Evolutionary conservation across 2,888 invertebrate genomes (phyloP).

Genomic region (Megalurothrips usitatus): DNA sequence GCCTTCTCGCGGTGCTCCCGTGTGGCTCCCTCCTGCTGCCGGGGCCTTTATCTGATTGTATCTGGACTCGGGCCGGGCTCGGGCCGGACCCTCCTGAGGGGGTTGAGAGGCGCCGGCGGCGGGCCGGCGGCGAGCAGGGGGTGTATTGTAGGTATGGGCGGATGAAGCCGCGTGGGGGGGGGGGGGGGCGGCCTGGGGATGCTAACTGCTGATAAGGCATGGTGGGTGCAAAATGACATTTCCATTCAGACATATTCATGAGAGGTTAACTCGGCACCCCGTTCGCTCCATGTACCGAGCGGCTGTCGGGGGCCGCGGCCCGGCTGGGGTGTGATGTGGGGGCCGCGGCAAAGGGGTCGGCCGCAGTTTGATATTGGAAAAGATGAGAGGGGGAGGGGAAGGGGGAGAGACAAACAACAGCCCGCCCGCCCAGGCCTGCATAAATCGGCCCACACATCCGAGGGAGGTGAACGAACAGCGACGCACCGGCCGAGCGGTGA

Average conservation of each 20-base stretch:
- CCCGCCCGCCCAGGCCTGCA: neutral
- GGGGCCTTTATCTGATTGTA: no score
- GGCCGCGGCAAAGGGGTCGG: neutral
- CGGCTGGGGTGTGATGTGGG: neutral
- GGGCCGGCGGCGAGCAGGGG: no score
- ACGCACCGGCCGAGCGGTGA: neutral
- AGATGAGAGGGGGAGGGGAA: neutral
- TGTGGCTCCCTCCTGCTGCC: no score
- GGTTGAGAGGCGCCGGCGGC: no score
- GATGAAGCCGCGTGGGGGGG: no score
- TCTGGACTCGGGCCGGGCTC: no score
- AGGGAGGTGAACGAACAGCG: neutral
- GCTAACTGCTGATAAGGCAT: no score
- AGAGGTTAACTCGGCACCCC: neutral
- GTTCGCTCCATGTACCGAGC: neutral
- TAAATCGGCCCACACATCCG: neutral
- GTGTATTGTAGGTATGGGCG: no score
- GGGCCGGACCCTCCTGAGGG: no score
- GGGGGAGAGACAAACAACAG: neutral
- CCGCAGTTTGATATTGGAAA: neutral
- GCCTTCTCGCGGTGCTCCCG: no score
- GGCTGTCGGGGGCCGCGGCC: neutral
- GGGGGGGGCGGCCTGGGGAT: no score
- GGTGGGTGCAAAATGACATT: neutral
- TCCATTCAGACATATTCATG: conserved; percentile 14